Evolutionary conservation across 2,797 vertebrate genomes (phyloP).

Genomic region (Chloroceryle amazona): DNA sequence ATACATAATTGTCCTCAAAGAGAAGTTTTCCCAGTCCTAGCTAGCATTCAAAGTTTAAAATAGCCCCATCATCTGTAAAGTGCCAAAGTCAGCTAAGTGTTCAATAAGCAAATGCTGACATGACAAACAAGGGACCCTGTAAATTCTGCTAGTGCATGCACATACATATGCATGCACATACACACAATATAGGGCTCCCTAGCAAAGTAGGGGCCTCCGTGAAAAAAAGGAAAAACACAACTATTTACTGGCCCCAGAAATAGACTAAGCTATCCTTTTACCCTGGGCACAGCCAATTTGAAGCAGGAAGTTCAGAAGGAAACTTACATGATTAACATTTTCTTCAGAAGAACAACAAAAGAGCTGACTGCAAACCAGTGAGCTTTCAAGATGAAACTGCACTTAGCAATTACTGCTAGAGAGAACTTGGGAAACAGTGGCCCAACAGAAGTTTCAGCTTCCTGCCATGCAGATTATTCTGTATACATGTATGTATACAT

Average conservation of each 20-base stretch:
- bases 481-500: background rate
- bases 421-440: background rate
- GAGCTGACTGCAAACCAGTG: background rate
- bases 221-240: background rate
- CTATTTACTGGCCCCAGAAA: background rate
- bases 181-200: rapidly evolving
- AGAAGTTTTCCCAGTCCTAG: background rate
- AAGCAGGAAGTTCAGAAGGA: background rate
- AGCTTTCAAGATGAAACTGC: background rate
- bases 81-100: background rate
- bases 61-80: background rate
- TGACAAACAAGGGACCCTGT: background rate
- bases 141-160: background rate
- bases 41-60: background rate
- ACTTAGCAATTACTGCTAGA: background rate
- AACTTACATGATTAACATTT: background rate
- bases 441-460: background rate
- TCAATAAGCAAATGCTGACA: background rate
- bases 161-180: rapidly evolving
- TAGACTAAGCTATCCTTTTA: background rate
- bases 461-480: background rate
- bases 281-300: background rate
- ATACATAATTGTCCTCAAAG: background rate
- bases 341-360: background rate
- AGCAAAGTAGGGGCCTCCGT: background rate